A percentile compares a stretch with the other conserved stretches of the same genome.
Conservation (phyloP, 37 sponge, comb jelly and placozoan genomes). For the Lycopodina hypogea region DNA sequence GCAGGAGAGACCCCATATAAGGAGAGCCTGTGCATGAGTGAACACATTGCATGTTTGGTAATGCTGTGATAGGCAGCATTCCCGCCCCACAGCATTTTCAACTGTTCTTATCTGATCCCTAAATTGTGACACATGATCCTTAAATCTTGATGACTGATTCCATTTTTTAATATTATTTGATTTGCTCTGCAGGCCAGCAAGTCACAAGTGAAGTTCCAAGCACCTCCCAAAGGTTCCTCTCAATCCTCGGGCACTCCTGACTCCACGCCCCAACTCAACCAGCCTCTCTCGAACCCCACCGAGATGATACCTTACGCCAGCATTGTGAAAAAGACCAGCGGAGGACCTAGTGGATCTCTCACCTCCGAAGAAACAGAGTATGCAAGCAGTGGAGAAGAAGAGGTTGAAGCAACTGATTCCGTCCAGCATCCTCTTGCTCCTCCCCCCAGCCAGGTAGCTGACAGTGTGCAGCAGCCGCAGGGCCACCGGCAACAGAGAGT, state of each 20-base stretch:
- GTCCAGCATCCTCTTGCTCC: neutral
- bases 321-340: conserved; percentile 3
- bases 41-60: too few species aligned
- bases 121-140: too few species aligned
- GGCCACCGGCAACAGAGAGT: neutral
- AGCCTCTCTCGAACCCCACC: neutral
- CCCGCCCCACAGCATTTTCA: too few species aligned
- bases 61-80: too few species aligned
- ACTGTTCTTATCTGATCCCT: too few species aligned
- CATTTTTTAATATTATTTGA: too few species aligned
- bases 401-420: neutral
- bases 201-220: too few species aligned
- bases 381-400: conserved; percentile 15
- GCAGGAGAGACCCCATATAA: too few species aligned
- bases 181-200: too few species aligned
- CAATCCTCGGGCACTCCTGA: conserved; percentile 1
- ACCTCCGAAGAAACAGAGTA: conserved; percentile 26
- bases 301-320: neutral
- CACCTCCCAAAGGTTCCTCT: neutral
- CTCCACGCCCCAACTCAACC: neutral
- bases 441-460: neutral
- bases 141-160: too few species aligned
- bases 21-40: too few species aligned
- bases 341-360: conserved; percentile 25
- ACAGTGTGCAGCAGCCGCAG: neutral